A percentile compares a stretch with the other conserved stretches of the same genome.
phyloP scores from a whole-genome alignment of 2,888 invertebrate species.

The Julus scanicus region DNA sequence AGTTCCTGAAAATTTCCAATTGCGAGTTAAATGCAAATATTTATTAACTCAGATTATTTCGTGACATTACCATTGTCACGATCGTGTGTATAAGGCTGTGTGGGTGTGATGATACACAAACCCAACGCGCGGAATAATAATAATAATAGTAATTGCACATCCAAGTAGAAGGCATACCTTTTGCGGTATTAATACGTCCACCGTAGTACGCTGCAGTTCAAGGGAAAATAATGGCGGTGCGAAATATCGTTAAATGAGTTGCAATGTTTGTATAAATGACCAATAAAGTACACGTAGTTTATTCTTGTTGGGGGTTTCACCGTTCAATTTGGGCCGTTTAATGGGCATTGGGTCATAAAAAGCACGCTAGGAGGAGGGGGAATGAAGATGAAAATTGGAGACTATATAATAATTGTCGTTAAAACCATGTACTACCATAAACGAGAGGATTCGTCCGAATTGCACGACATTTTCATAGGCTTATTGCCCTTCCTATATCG shows the following conservation, averaged over 20 bases:
- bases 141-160: neutral
- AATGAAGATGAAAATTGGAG: neutral
- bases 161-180: neutral
- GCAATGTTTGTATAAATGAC: neutral
- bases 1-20: too few relatives aligned
- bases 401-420: neutral
- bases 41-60: neutral
- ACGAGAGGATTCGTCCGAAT: neutral
- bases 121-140: too few relatives aligned
- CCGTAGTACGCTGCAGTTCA: neutral
- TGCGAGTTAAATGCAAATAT: neutral
- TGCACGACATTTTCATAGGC: neutral
- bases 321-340: neutral
- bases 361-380: neutral
- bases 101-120: neutral
- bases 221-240: neutral
- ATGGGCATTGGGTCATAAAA: neutral
- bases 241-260: neutral
- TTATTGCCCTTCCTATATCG: conserved; percentile 1
- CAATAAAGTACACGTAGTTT: neutral
- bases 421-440: neutral
- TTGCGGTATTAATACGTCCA: neutral
- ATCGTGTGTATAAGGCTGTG: neutral
- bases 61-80: too few relatives aligned
- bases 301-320: neutral